Base-by-base conservation (phyloP, 2,797 vertebrate genomes). In the Cynopterus sphinx region DNA sequence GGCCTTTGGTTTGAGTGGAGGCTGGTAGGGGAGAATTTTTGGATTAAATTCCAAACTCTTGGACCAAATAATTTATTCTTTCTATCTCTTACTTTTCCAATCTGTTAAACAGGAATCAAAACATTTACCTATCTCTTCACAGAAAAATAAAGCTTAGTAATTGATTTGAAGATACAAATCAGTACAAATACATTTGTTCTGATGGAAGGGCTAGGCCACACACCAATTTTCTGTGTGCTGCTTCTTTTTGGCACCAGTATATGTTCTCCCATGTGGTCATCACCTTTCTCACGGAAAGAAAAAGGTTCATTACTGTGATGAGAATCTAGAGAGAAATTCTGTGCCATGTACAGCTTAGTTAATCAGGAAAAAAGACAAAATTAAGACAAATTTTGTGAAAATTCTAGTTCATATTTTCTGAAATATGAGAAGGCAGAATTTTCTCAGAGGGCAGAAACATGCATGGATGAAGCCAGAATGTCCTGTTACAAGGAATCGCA, bases 371-470 rank as follows among this genome's bases (percentile, higher is more conserved):
- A 83, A 17, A 57, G 59, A 16, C 57, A 94, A 93, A 91, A 86
- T 68, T 46, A 88, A 88, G 70, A 61, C 24, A 90, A 57, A 81
- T 77, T 91, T 92, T 93, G 15, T 86, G 28, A 95, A 91, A 91
- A 81, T 87, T 87, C 55, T 12, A 6, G 68, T 91, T 91, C 57
- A 43, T 94, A 15, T 85, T 77, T 96, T 95, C 59, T 65, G 73
- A 74, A 83, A 87, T 84, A 73, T 6, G 24, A 94, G n/a, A 74
- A 87, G 15, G 22, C 21, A 90, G 43, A 65, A 33, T 85, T 78
- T 88, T 79, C 73, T 83, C 22, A n/a, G 28, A 79, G 57, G 39
- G 19, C 57, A 59, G n/a, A 88, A 75, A 57, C 17, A 57, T 84
- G 15, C 10, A 33, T 16, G 16, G 49, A 70, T 36, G 16, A 75